These are phyloP conservation scores for Azorinus chamasolen DNA, from an alignment of 2,888 invertebrate genomes.

Conservation along the genomic window DNA sequence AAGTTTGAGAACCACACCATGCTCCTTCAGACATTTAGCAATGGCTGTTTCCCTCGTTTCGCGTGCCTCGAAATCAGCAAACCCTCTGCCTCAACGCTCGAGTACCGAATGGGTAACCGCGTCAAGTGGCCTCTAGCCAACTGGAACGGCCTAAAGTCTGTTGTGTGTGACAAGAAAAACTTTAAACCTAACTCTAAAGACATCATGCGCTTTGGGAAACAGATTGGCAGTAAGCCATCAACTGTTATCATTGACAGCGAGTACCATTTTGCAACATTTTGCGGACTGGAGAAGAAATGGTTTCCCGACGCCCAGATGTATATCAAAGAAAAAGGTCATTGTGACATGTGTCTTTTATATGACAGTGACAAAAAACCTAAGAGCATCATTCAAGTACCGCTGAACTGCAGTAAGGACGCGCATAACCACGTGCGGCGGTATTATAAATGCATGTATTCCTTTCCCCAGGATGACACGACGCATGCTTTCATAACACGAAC, in stretches of 20 bases:
- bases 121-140: constrained; percentile 76
- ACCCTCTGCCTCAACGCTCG: constrained; percentile 72
- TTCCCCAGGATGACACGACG: constrained; percentile 68
- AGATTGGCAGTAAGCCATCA: constrained; percentile 63
- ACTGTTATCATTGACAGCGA: constrained; percentile 47
- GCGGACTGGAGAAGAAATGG: constrained; percentile 32
- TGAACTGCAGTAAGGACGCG: constrained; percentile 42
- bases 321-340: constrained; percentile 61
- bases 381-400: constrained; percentile 41
- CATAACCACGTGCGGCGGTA: constrained; percentile 26
- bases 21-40: constrained; percentile 76
- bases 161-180: constrained; percentile 66
- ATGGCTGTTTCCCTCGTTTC: constrained; percentile 81
- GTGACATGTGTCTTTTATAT: constrained; percentile 71
- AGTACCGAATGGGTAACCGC: constrained; percentile 74
- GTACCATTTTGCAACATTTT: constrained; percentile 41
- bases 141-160: constrained; percentile 55
- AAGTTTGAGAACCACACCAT: constrained; percentile 62
- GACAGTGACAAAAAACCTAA: constrained; percentile 45
- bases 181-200: constrained; percentile 62
- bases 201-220: constrained; percentile 43
- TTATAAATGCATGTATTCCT: constrained; percentile 72
- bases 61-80: constrained; percentile 77
- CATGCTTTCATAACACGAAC: constrained; percentile 72
- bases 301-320: constrained; percentile 49